Conservation (phyloP, 37 sponge, comb jelly and placozoan genomes). For the Geodia barretti region DNA sequence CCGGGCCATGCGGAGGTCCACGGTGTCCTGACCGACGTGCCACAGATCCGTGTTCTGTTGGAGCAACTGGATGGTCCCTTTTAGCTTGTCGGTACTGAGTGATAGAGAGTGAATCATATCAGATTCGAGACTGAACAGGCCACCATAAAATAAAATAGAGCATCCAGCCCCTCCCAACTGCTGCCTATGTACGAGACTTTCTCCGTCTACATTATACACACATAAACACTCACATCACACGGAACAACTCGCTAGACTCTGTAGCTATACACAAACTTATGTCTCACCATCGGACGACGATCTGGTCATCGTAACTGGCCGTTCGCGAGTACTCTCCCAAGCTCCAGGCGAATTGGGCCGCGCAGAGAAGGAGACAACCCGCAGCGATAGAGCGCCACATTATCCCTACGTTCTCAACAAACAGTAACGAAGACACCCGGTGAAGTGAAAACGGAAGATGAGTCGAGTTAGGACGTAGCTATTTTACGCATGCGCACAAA, state of each 20-base stretch:
- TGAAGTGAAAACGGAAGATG: too few species aligned
- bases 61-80: constrained; percentile 26
- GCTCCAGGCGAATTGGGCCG: neutral
- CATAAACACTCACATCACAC: neutral
- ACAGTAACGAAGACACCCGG: too few species aligned
- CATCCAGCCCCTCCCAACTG: neutral
- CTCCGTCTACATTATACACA: neutral
- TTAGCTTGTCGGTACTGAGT: constrained; percentile 33
- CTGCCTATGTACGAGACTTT: too few species aligned
- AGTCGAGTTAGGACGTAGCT: too few species aligned
- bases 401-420: too few species aligned
- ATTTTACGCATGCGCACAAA: too few species aligned
- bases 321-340: constrained; percentile 11
- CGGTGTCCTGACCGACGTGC: constrained; percentile 26
- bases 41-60: constrained; percentile 32
- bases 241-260: too few species aligned
- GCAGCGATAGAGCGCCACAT: neutral
- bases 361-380: neutral
- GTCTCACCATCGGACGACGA: constrained; percentile 46
- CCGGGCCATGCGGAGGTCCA: constrained; percentile 33
- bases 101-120: too few species aligned
- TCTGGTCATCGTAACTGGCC: constrained; percentile 8
- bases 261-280: too few species aligned
- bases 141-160: too few species aligned
- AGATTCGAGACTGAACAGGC: neutral